These are phyloP conservation scores for Knipowitschia caucasica DNA, from an alignment of 2,797 vertebrate genomes.

Conservation along the genomic window DNA sequence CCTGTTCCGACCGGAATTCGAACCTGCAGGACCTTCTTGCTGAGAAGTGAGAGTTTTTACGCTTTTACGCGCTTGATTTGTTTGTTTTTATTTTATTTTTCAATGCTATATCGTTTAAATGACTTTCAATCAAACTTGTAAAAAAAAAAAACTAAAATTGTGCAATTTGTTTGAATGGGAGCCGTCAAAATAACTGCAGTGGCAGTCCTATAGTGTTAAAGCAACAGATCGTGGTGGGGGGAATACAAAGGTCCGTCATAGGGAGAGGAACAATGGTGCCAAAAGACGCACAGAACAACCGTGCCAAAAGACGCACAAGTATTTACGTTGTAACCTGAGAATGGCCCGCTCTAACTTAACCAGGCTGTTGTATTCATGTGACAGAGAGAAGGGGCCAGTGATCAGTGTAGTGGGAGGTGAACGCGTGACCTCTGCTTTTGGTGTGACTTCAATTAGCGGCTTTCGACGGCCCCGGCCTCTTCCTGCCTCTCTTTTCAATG, in stretches of 20 bases:
- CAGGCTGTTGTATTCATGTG: constrained; percentile 10
- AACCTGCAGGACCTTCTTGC: too few relatives aligned
- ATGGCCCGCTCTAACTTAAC: constrained; percentile 3
- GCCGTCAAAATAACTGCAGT: too few relatives aligned
- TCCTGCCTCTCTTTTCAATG: constrained; percentile 52
- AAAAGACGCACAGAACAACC: neutral
- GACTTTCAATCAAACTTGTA: too few relatives aligned
- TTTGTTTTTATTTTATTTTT: too few relatives aligned
- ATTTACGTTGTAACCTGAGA: constrained; percentile 2
- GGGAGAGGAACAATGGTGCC: neutral
- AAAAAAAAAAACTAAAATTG: too few relatives aligned
- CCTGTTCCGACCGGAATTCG: too few relatives aligned
- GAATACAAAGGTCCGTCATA: neutral
- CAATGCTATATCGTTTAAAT: too few relatives aligned
- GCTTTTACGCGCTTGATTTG: too few relatives aligned
- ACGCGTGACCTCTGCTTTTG: constrained; percentile 55
- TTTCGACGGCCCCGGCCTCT: too few relatives aligned
- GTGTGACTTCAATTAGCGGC: constrained; percentile 74
- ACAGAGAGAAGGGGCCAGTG: neutral
- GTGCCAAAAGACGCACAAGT: constrained; percentile 1
- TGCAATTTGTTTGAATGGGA: too few relatives aligned
- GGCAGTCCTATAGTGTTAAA: too few relatives aligned
- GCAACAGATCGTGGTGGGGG: neutral
- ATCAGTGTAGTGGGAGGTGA: constrained; percentile 39
- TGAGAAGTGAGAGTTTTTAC: too few relatives aligned